Evolutionary conservation across 2,888 invertebrate species (phyloP).

Genomic region (Sepiola atlantica): DNA sequence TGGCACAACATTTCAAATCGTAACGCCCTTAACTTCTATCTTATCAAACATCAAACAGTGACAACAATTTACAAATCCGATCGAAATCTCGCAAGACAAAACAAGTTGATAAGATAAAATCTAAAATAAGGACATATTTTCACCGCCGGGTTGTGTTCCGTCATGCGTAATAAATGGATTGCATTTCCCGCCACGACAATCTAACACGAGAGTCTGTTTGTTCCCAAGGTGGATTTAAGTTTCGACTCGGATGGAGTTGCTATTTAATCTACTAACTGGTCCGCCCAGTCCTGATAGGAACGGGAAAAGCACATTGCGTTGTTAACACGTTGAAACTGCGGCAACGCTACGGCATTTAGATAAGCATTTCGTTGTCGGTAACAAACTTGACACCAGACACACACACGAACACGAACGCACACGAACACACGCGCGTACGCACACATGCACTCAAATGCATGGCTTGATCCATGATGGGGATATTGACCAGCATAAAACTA

Average conservation of each 20-base stretch:
- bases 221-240: not conserved
- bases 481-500: too few relatives aligned
- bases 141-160: not conserved
- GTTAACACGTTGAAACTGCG: not conserved
- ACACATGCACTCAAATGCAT: too few relatives aligned
- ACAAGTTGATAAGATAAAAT: conserved; percentile 10
- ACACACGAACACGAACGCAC: not conserved
- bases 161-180: not conserved
- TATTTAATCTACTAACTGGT: not conserved
- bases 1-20: not conserved
- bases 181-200: not conserved
- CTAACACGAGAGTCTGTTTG: not conserved
- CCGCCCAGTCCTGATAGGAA: not conserved
- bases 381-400: not conserved
- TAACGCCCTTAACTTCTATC: not conserved
- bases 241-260: not conserved
- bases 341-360: not conserved
- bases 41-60: not conserved
- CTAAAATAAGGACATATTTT: not conserved
- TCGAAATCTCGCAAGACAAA: not conserved
- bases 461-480: too few relatives aligned
- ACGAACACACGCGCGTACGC: not conserved
- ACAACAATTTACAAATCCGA: not conserved
- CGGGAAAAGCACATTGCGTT: not conserved
- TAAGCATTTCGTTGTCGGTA: not conserved